These are phyloP conservation scores for Drosophila stalkeri DNA, from an alignment of 2,888 invertebrate species.

Conservation along the genomic window DNA sequence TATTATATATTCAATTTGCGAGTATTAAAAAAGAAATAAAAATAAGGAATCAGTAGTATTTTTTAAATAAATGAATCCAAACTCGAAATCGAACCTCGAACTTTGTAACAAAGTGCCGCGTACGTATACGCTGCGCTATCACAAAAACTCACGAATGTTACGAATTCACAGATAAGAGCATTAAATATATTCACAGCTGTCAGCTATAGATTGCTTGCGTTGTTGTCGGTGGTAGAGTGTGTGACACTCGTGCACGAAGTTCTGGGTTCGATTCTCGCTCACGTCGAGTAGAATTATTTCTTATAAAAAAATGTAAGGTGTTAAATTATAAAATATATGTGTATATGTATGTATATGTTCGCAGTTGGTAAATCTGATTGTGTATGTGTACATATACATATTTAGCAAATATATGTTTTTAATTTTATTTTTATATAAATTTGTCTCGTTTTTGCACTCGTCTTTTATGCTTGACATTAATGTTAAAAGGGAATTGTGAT, in stretches of 20 bases:
- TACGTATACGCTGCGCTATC: background rate
- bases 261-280: background rate
- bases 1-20: no score
- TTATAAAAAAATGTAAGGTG: background rate
- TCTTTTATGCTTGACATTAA: no score
- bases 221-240: background rate
- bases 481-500: no score
- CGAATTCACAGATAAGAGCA: background rate
- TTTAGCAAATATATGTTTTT: no score
- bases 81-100: conserved; percentile 1
- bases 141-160: background rate
- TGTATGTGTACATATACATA: no score
- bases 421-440: no score
- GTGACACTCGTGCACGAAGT: background rate
- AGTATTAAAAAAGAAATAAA: background rate
- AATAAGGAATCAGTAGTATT: no score
- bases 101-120: background rate
- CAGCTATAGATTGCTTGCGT: rapidly evolving
- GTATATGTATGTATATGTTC: no score
- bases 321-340: no score
- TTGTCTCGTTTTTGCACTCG: no score
- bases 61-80: background rate
- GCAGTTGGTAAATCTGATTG: no score
- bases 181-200: background rate
- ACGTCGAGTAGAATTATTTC: background rate